A percentile compares a stretch with the other conserved stretches of the same genome.
Conservation (phyloP, 2,888 invertebrate species). For the Euspilapteryx auroguttella region DNA sequence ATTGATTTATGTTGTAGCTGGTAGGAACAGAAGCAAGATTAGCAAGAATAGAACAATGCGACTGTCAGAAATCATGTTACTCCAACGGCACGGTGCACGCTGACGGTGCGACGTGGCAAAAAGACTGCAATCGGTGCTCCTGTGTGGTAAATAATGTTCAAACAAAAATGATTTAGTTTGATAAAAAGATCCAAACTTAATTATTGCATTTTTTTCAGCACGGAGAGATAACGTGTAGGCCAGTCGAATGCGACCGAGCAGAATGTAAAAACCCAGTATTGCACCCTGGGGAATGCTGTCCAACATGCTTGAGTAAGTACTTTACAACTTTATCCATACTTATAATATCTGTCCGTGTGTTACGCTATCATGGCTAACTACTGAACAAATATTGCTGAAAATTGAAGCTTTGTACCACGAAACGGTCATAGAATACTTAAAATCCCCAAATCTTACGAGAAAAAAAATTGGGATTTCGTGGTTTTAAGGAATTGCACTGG, state of each 20-base stretch:
- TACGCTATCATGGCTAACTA: no score
- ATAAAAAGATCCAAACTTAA: no score
- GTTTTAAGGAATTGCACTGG: no score
- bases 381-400: no score
- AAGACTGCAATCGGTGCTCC: slow-evolving; percentile 84
- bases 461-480: no score
- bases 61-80: slow-evolving; percentile 87
- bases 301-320: slow-evolving; percentile 83
- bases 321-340: slow-evolving; percentile 2
- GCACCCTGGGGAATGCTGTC: slow-evolving; percentile 81
- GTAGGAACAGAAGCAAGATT: slow-evolving; percentile 78
- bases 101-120: slow-evolving; percentile 84
- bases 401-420: no score
- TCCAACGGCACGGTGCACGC: slow-evolving; percentile 79
- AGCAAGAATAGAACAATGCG: slow-evolving; percentile 81
- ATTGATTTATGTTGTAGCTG: no score
- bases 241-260: slow-evolving; percentile 75
- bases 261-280: slow-evolving; percentile 81
- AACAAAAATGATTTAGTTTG: background rate
- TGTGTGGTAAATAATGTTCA: slow-evolving; percentile 75
- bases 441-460: no score
- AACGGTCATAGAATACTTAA: no score
- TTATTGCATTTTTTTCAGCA: no score
- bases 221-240: slow-evolving; percentile 82
- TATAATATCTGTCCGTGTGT: no score